Conservation (phyloP, 2,797 vertebrate species). For the Bradypodion pumilum region DNA sequence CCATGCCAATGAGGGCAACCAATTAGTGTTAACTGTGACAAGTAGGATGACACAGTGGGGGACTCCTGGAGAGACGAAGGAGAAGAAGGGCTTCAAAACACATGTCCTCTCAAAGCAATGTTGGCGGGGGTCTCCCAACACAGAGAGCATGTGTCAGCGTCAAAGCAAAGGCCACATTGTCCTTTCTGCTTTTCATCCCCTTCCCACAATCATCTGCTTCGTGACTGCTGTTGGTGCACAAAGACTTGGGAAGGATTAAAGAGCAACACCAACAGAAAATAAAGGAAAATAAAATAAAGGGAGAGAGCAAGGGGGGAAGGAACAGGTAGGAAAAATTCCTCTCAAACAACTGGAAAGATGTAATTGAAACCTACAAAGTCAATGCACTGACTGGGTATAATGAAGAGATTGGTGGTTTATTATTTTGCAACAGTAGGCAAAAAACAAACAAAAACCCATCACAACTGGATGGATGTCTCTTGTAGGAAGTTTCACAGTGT, state of each 20-base stretch:
- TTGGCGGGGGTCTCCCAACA: constrained; percentile 44
- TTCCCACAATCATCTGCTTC: not conserved
- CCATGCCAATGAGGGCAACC: constrained; percentile 46
- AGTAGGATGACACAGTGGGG: constrained; percentile 39
- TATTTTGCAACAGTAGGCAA: not conserved
- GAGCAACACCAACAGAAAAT: not conserved
- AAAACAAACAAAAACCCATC: no score
- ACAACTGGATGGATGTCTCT: not conserved
- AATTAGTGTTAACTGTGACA: constrained; percentile 33
- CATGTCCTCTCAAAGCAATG: not conserved
- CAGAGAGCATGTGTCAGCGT: constrained; percentile 18
- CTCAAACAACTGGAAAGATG: not conserved
- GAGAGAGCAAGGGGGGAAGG: constrained; percentile 9
- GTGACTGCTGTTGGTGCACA: not conserved
- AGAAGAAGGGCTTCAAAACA: constrained; percentile 20
- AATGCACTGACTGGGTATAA: not conserved
- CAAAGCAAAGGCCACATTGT: not conserved
- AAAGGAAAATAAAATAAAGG: not conserved
- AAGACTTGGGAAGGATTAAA: constrained; percentile 26
- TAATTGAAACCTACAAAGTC: constrained; percentile 5
- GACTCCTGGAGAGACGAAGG: constrained; percentile 25
- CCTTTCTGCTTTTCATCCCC: constrained; percentile 9
- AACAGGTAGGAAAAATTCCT: constrained; percentile 27
- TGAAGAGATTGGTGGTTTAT: not conserved
- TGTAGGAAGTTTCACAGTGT: not conserved